Percentiles rank a stretch among this genome's conserved stretches.
These are phyloP conservation scores for Anniella stebbinsi DNA, from an alignment of 2,797 vertebrate genomes.

Conservation along the genomic window DNA sequence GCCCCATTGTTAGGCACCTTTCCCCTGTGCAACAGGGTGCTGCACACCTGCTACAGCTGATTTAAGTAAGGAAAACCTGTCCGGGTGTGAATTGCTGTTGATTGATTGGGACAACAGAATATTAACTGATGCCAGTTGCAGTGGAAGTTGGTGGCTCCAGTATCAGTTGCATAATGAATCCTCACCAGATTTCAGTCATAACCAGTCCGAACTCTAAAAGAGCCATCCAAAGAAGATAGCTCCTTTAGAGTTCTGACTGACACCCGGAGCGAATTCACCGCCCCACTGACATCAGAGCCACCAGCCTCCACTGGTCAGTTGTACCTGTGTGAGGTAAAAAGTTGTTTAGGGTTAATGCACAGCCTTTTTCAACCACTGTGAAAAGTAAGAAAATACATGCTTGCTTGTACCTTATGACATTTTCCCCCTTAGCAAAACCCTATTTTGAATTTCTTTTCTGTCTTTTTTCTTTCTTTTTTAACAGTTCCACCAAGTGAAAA, in stretches of 20 bases:
- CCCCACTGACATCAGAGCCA: no score
- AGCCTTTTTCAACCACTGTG: constrained; percentile 28
- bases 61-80: neutral
- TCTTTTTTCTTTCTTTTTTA: constrained; percentile 57
- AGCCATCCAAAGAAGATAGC: no score
- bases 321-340: constrained; percentile 36
- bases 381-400: constrained; percentile 9
- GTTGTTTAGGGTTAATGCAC: constrained; percentile 7
- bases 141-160: neutral
- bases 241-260: no score
- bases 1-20: neutral
- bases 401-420: constrained; percentile 5
- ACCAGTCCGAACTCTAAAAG: no score
- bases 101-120: neutral
- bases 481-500: constrained; percentile 99
- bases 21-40: neutral
- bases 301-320: no score
- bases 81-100: neutral
- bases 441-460: constrained; percentile 40
- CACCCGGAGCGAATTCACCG: no score
- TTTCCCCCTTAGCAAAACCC: neutral
- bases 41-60: neutral
- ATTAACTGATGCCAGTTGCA: neutral
- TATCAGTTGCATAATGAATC: no score
- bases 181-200: no score